Base-by-base conservation (phyloP, 2,113 vertebrate genomes). In the Heterochromis multidens region DNA sequence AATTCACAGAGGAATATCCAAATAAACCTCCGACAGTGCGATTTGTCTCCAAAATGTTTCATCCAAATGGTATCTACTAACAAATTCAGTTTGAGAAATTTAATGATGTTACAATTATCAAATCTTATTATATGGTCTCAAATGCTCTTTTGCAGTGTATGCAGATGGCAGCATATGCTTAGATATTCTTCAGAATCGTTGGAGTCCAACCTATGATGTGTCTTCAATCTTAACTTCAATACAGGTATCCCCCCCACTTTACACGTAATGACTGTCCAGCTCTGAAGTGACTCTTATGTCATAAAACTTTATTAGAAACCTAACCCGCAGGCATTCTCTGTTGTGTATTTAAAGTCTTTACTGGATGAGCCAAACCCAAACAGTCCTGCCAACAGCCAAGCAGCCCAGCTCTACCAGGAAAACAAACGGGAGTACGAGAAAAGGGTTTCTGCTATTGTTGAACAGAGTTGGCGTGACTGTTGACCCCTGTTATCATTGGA, bases 41-140 rank as follows among this genome's bases (percentile, higher is more conserved):
- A 96, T 99, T 99, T 97, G 97, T 99, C 88, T 99, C 99, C 90
- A 99, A 99, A 97, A 99, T 99, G 99, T 99, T 99, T 97, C 98
- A 99, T 96, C 98, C 98, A 90, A 99, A 99, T 96, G 99, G 99
- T 98, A 96, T 92, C 97, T 88, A 65, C 4, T 14, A 25, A 67
- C 7, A 13, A 40, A 56, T 63, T 57, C 2, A 29, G 2, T 52
- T 46, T 29, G 59, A 63, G n/a, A 54, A 14, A 54, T 74, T 54
- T 52, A 49, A 31, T 17, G 65, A 70, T 21, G 46, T 54, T 74
- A 54, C 19, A 29, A n/a, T 31, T 33, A 21, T 10, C 21, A 62
- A 33, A 4, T 16, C 16, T 58, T 54, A 13, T 52, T 76, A 4
- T 67, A 7, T 74, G 25, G 1, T 74, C 27, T 54, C 0, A 2